A percentile compares a stretch with the other conserved stretches of the same genome.
phyloP scores from a whole-genome alignment of 2,888 invertebrate species.

The Suillia variegata region DNA sequence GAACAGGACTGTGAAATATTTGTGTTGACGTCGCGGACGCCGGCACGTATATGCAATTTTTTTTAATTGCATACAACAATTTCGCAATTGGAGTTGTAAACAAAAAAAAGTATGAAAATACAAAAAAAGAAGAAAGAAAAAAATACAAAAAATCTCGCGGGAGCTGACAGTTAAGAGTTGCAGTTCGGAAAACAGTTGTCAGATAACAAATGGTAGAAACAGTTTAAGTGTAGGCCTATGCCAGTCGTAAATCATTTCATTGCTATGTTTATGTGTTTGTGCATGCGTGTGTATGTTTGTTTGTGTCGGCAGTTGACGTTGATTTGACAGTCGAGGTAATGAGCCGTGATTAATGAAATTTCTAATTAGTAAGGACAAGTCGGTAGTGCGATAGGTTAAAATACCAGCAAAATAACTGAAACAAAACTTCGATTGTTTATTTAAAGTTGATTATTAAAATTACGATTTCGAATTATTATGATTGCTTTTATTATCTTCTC shows the following conservation, averaged over 20 bases:
- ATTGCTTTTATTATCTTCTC: too few relatives aligned
- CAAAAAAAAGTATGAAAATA: conserved; percentile 10
- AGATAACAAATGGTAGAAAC: neutral
- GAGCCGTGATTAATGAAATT: neutral
- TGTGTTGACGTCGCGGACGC: neutral
- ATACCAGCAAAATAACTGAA: too few relatives aligned
- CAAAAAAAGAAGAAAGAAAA: conserved; percentile 1
- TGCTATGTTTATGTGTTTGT: conserved; percentile 8
- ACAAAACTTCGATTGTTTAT: too few relatives aligned
- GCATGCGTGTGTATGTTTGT: conserved; percentile 6
- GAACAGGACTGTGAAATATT: neutral
- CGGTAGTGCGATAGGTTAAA: too few relatives aligned
- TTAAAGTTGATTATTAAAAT: too few relatives aligned
- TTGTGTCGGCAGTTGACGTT: too few relatives aligned
- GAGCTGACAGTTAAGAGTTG: conserved; percentile 10
- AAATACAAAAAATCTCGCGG: conserved; percentile 1
- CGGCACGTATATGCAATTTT: conserved; percentile 53
- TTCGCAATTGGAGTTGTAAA: conserved; percentile 40
- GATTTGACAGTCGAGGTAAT: conserved; percentile 1
- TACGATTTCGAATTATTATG: too few relatives aligned
- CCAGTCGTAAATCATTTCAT: too few relatives aligned
- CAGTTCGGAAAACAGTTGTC: neutral
- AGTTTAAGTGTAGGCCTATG: neutral
- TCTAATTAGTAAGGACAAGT: too few relatives aligned
- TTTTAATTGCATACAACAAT: conserved; percentile 52